A percentile compares a stretch with the other conserved stretches of the same genome.
Evolutionary conservation across 2,888 invertebrate species (phyloP).

Genomic region (Germaria angustata): DNA sequence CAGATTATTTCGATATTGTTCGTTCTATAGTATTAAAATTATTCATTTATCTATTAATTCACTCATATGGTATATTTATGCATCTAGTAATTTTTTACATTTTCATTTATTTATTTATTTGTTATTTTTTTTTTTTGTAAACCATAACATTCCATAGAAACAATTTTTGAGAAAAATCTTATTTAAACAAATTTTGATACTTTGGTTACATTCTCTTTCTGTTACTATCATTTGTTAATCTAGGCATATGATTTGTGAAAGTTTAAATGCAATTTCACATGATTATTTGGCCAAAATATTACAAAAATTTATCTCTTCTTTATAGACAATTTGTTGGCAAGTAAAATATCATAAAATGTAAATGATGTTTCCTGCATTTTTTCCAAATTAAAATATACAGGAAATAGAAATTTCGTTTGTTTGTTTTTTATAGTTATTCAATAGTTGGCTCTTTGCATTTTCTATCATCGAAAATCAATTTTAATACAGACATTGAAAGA

Average conservation of each 20-base stretch:
- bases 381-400: not conserved
- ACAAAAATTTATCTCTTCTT: not conserved
- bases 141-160: too few relatives aligned
- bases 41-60: too few relatives aligned
- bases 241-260: constrained; percentile 14
- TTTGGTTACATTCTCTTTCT: not conserved
- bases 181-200: not conserved
- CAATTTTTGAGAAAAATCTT: not conserved
- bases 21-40: too few relatives aligned
- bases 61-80: too few relatives aligned
- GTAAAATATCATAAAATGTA: constrained; percentile 9
- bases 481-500: too few relatives aligned
- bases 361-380: not conserved
- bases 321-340: constrained; percentile 14
- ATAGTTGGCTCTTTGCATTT: not conserved
- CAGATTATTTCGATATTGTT: too few relatives aligned
- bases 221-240: constrained; percentile 32
- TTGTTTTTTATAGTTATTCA: too few relatives aligned
- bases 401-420: not conserved
- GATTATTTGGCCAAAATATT: constrained; percentile 31
- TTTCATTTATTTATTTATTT: too few relatives aligned
- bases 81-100: too few relatives aligned
- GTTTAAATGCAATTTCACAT: constrained; percentile 31
- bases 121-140: too few relatives aligned
- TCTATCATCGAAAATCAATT: not conserved